phyloP scores from a whole-genome alignment of 1,140 invertebrate genomes.

The Intoshia linei region DNA sequence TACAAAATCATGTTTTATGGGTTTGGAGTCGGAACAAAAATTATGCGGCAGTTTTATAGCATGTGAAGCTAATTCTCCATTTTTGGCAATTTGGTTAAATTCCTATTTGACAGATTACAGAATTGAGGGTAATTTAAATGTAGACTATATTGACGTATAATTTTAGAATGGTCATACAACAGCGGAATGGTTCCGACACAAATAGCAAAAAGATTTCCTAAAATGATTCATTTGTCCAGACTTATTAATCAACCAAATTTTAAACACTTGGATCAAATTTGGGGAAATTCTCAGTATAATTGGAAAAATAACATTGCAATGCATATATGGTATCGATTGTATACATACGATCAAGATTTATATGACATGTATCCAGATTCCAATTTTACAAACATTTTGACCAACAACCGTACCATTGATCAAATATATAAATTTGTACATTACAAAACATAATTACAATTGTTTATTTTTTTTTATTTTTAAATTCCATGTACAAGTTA shows the following conservation, averaged over 20 bases:
- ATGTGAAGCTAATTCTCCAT: conserved; percentile 5
- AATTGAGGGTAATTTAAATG: too few relatives aligned
- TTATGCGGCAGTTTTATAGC: conserved; percentile 7
- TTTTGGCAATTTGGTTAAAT: conserved; percentile 7
- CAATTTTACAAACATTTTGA: too few relatives aligned
- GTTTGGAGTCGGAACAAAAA: conserved; percentile 5
- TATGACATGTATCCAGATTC: too few relatives aligned
- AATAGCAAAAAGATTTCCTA: conserved; percentile 5
- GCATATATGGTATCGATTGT: conserved; percentile 3
- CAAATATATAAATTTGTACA: too few relatives aligned
- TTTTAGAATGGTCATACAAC: conserved; percentile 8
- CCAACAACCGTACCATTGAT: too few relatives aligned
- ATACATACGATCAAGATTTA: too few relatives aligned
- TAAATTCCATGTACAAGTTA: too few relatives aligned
- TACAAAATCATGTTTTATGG: conserved; percentile 20
- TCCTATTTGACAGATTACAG: conserved; percentile 6
- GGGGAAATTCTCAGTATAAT: conserved; percentile 3
- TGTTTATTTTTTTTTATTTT: too few relatives aligned
- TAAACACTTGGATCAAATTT: conserved; percentile 6
- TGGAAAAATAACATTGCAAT: conserved; percentile 7
- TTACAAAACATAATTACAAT: too few relatives aligned
- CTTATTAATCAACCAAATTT: conserved; percentile 6
- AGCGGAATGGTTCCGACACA: conserved; percentile 6
- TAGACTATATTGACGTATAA: too few relatives aligned
- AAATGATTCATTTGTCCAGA: conserved; percentile 4